Base-by-base conservation (phyloP, 1,140 invertebrate genomes). In the Meloidogyne chitwoodi region DNA sequence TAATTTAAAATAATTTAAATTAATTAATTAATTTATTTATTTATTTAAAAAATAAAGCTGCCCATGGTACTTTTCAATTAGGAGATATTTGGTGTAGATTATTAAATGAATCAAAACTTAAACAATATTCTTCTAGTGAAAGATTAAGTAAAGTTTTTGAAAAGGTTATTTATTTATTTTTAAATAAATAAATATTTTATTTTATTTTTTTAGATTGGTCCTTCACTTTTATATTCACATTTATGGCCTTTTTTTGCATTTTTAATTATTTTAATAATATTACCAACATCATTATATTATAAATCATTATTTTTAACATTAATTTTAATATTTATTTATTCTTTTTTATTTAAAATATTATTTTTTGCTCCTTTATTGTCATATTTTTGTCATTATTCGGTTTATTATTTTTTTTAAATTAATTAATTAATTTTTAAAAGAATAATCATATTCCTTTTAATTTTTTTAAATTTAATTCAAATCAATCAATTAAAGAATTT, bases 101-200 rank as follows among this genome's bases (percentile, higher is more conserved):
- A 29, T 26, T 63, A 26, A 66, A 16, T 27, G 78, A 81, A 22
- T 75, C 79, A 19, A 71, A 68, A 41, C 26, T 72, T 14, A 83
- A 80, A 24, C 79, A 81, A 73, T 81, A 41, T 26, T 81, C 16
- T 72, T 68, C 44, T 16, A 75, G 61, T 48, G 79, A 81, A 67
- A 41, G 81, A n/a, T 56, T 81, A 11, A 38, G 70, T n/a, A 56
- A 68, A n/a, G 77, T 77, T 11, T 81, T 80, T 68, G 81, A 81
- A 31, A 79, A 74, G 63, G 77, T 78, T n/a, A 26, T 38, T 19
- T 16, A 6, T 34, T 3, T n/a, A n/a, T n/a, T n/a, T n/a, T n/a
- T 38, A 38, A 38, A 6, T 68, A 26, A 24, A 26, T 12, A 62
- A 16, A 11, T 71, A 66, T n/a, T 22, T 38, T 19, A 66, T 22